Percentiles rank a stretch among this genome's conserved stretches.
These are phyloP conservation scores for Saguinus midas DNA, from an alignment of 2,113 vertebrate species.

Conservation along the genomic window DNA sequence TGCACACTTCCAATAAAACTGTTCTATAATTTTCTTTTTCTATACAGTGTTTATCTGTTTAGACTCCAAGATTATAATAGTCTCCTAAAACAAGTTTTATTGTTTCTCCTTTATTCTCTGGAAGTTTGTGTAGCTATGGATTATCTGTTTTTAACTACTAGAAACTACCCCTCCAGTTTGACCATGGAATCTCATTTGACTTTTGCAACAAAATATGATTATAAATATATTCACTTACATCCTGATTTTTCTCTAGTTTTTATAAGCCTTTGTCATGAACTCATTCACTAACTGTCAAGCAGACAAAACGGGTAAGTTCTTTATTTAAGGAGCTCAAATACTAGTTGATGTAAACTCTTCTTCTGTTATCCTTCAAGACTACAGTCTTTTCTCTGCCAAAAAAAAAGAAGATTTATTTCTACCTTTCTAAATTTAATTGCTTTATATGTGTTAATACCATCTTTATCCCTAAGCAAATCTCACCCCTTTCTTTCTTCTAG, in stretches of 20 bases:
- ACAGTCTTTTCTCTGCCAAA: background rate
- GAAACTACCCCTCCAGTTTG: background rate
- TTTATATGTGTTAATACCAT: background rate
- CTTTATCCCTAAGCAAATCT: background rate
- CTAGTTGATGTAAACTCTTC: background rate
- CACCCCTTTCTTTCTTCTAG: background rate
- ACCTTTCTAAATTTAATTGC: background rate
- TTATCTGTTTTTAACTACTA: background rate
- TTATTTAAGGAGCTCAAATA: background rate
- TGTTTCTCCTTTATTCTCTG: background rate
- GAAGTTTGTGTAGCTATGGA: background rate
- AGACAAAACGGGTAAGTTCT: background rate
- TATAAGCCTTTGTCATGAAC: background rate
- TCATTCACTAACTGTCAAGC: background rate
- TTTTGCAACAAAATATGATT: background rate
- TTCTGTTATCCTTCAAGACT: background rate
- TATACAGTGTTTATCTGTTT: background rate
- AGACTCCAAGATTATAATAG: background rate
- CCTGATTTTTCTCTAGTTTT: background rate
- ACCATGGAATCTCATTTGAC: background rate
- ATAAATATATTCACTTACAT: background rate
- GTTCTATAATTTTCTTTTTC: background rate
- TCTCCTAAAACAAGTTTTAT: background rate
- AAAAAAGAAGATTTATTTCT: background rate
- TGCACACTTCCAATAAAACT: conserved; percentile 2